Evolutionary conservation across 1,140 invertebrate genomes (phyloP), one percentile per base, ranked within the genome.

Genomic region (Bradynema listronoti): DNA sequence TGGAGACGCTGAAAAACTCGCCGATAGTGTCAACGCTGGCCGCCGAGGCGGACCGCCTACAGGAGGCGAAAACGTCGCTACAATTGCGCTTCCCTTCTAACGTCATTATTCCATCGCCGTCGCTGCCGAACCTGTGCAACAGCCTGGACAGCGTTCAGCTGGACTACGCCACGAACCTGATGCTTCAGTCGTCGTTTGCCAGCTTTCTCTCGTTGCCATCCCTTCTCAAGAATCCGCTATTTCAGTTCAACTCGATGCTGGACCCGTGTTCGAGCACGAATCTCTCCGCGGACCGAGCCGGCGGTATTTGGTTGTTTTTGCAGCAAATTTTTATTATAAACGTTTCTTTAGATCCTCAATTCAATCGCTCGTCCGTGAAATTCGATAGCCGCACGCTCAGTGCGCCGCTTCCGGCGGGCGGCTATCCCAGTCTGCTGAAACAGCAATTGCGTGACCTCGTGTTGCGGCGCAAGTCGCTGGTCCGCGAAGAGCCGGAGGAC

Each of bases 361-460:
- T 19, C 47, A 55, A 53, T 25, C 41, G 32, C 58, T 42, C 14
- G 42, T 51, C 46, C 11, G 67, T 71, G 4, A 68, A 71, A 19
- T 69, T 69, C 42, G 67, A 69, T 53, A 69, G 30, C 5, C 67
- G 67, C 0, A 56, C 62, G 0, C 52, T 66, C 9, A 60, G 45
- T 42, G 27, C 64, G 0, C 58, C 65, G n/a, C 46, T 72, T 22
- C 68, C 72, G 6, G 53, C 72, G 16, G 70, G 70, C 3, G 67
- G 74, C 11, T 78, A 76, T 61, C 75, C 76, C 11, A 66, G 59
- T 22, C 63, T 77, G 29, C 49, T 77, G 16, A 77, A 77, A 42
- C 74, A 77, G 53, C 74, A 77, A 58, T 56, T 77, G 16, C 53
- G 75, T 24, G 74, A 77, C 30, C 56, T 77, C n/a, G 74, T 77